These are phyloP conservation scores for Cheilosia scutellata DNA, from an alignment of 2,888 invertebrate genomes.

Conservation along the genomic window DNA sequence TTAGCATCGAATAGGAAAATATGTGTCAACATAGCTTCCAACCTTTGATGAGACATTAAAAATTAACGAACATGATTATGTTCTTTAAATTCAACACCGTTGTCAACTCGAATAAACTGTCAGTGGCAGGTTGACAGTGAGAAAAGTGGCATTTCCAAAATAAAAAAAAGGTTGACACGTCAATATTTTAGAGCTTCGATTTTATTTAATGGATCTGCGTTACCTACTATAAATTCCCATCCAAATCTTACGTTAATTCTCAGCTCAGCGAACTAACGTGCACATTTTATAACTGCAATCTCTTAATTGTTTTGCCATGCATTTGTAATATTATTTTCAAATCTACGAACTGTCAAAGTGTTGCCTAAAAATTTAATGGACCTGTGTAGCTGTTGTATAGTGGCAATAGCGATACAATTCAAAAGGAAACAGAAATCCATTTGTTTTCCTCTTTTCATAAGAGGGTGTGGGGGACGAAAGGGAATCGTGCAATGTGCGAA, in stretches of 20 bases:
- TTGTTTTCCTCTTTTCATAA: slow-evolving; percentile 43
- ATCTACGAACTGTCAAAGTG: slow-evolving; percentile 70
- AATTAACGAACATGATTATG: slow-evolving; percentile 44
- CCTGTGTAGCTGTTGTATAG: neutral
- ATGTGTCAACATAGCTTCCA: slow-evolving; percentile 35
- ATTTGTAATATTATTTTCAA: slow-evolving; percentile 65
- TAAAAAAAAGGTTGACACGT: slow-evolving; percentile 51
- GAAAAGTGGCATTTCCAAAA: slow-evolving; percentile 45
- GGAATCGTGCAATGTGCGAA: slow-evolving; percentile 21
- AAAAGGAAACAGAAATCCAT: slow-evolving; percentile 52
- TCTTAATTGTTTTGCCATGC: slow-evolving; percentile 72
- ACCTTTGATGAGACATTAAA: slow-evolving; percentile 47
- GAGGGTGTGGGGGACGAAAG: neutral
- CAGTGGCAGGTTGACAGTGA: slow-evolving; percentile 60
- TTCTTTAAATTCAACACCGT: slow-evolving; percentile 70
- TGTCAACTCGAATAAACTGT: slow-evolving; percentile 73
- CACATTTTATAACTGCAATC: slow-evolving; percentile 60
- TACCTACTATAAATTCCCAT: neutral
- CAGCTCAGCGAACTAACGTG: neutral
- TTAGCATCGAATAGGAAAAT: slow-evolving; percentile 4
- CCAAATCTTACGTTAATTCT: slow-evolving; percentile 12
- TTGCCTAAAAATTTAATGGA: slow-evolving; percentile 57
- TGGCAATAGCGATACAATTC: neutral
- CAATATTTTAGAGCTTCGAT: slow-evolving; percentile 55
- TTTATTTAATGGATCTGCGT: slow-evolving; percentile 37